Conservation (phyloP, 2,888 invertebrate species). For the Folsomia candida region DNA sequence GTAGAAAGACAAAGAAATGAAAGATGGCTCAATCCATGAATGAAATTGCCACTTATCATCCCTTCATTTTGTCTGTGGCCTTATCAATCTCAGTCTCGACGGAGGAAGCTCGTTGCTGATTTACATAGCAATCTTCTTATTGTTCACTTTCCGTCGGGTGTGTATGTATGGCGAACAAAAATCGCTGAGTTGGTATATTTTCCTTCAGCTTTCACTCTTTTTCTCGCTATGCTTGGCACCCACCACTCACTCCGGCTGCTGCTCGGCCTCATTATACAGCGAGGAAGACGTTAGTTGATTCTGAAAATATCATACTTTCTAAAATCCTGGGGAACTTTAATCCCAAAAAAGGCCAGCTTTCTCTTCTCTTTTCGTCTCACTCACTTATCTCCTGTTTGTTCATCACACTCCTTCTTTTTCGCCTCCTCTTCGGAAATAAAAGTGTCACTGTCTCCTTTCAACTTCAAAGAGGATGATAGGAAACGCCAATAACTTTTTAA, state of each 20-base stretch:
- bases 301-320: background rate
- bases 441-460: background rate
- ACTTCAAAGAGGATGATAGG: background rate
- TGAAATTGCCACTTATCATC: conserved; percentile 11
- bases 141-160: too few relatives aligned
- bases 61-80: background rate
- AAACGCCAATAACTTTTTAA: background rate
- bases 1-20: background rate
- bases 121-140: too few relatives aligned
- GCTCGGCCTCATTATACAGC: too few relatives aligned
- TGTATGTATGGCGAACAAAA: too few relatives aligned
- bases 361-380: background rate
- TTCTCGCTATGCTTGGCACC: too few relatives aligned
- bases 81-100: background rate
- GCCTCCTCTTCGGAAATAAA: too few relatives aligned
- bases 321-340: background rate
- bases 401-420: too few relatives aligned
- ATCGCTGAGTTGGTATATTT: too few relatives aligned
- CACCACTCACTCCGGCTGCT: background rate
- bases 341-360: background rate
- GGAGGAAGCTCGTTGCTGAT: background rate
- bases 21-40: background rate
- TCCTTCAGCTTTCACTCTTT: too few relatives aligned
- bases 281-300: too few relatives aligned
- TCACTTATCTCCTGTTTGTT: too few relatives aligned